These are phyloP conservation scores for Agrotis exclamationis DNA, from an alignment of 2,888 invertebrate genomes.

Conservation along the genomic window DNA sequence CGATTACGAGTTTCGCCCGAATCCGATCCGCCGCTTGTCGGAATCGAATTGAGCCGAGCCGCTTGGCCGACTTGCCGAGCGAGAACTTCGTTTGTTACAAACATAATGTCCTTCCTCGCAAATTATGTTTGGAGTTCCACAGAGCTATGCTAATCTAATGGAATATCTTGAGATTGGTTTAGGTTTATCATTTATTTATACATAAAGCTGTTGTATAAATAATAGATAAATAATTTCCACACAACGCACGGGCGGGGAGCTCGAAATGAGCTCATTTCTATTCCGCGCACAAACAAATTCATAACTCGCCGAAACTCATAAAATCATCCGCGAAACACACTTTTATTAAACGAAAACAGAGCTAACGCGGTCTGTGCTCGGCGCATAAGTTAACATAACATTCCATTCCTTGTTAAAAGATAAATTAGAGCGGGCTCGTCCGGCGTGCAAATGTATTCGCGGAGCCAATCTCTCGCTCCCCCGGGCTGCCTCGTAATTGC, in stretches of 20 bases:
- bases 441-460: constrained; percentile 81
- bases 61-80: constrained; percentile 76
- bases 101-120: constrained; percentile 73
- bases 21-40: constrained; percentile 83
- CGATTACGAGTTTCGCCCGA: constrained; percentile 87
- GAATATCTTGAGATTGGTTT: constrained; percentile 45
- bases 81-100: constrained; percentile 79
- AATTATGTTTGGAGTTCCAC: constrained; percentile 68
- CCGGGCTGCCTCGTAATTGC: constrained; percentile 87
- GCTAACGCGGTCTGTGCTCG: constrained; percentile 82
- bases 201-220: constrained; percentile 69
- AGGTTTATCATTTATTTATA: constrained; percentile 48
- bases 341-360: constrained; percentile 87
- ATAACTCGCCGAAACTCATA: constrained; percentile 84
- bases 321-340: constrained; percentile 84
- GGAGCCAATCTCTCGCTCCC: constrained; percentile 84
- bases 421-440: constrained; percentile 84
- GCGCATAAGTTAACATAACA: constrained; percentile 87
- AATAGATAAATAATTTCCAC: constrained; percentile 73
- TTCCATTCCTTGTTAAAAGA: constrained; percentile 86
- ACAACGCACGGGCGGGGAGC: constrained; percentile 69
- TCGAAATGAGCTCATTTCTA: constrained; percentile 75
- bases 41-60: constrained; percentile 82
- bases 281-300: constrained; percentile 82
- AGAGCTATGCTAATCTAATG: constrained; percentile 41